These are phyloP conservation scores for Merodon equestris DNA, from an alignment of 2,888 invertebrate genomes.

Conservation along the genomic window DNA sequence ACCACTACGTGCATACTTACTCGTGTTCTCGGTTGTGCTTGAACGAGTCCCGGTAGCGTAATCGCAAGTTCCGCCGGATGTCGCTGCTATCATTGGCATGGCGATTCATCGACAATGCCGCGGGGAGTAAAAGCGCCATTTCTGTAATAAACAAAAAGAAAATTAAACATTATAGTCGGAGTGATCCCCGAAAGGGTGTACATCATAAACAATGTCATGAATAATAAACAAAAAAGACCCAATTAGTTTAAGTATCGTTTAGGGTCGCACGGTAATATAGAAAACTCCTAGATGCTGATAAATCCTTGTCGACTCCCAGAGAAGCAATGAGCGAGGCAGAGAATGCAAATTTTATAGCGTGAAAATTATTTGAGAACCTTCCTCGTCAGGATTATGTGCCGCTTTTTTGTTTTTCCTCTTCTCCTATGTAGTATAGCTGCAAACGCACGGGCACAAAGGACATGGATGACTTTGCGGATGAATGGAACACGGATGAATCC, in stretches of 20 bases:
- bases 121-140: conserved; percentile 90
- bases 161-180: conserved; percentile 19
- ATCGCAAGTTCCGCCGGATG: conserved; percentile 87
- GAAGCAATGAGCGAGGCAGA: neutral
- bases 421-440: too few species aligned
- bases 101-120: conserved; percentile 86
- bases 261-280: neutral
- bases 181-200: conserved; percentile 33
- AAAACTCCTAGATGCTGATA: neutral
- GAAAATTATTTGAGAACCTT: conserved; percentile 45
- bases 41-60: conserved; percentile 87
- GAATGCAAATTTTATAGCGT: conserved; percentile 54
- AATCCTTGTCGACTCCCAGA: neutral
- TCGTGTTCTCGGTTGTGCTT: conserved; percentile 80
- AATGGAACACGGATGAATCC: too few species aligned
- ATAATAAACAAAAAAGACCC: conserved; percentile 33
- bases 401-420: too few species aligned
- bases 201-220: conserved; percentile 15
- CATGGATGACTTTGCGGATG: too few species aligned
- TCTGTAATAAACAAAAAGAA: conserved; percentile 81
- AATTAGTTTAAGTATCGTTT: conserved; percentile 25
- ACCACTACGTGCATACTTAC: conserved; percentile 74
- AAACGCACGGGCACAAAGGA: too few species aligned
- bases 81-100: conserved; percentile 89
- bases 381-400: too few species aligned